These are phyloP conservation scores for Sphenopsis melanotis DNA, from an alignment of 2,797 vertebrate genomes.

Conservation along the genomic window DNA sequence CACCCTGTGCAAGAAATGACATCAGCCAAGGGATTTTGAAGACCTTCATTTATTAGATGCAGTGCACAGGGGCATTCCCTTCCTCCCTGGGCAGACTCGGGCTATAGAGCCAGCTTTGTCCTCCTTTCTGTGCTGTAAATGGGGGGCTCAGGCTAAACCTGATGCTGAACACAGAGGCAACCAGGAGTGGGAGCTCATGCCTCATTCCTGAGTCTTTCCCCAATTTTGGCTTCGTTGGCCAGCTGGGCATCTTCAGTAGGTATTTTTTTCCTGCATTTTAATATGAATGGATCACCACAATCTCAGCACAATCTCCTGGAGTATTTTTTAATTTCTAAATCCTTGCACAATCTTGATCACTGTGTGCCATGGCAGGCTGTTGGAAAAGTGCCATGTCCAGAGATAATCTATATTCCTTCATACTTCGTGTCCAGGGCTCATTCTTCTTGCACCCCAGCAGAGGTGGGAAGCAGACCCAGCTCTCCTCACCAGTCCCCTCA, in stretches of 20 bases:
- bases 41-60: not conserved
- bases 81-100: not conserved
- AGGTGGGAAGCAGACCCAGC: not conserved
- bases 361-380: not conserved
- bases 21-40: not conserved
- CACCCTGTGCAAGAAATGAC: not conserved
- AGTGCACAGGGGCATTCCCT: not conserved
- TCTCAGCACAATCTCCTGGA: not conserved
- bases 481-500: not conserved
- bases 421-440: not conserved
- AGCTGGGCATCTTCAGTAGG: not conserved
- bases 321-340: not conserved
- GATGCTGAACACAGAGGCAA: not conserved
- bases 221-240: not conserved
- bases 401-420: not conserved
- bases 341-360: not conserved
- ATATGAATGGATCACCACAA: not conserved
- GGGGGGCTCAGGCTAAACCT: not conserved
- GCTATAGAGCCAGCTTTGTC: not conserved
- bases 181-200: slow-evolving; percentile 27
- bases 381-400: not conserved
- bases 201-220: not conserved
- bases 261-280: not conserved
- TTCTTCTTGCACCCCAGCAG: not conserved
- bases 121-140: not conserved